Base-by-base conservation (phyloP, 2,113 vertebrate genomes). In the Bucco capensis region DNA sequence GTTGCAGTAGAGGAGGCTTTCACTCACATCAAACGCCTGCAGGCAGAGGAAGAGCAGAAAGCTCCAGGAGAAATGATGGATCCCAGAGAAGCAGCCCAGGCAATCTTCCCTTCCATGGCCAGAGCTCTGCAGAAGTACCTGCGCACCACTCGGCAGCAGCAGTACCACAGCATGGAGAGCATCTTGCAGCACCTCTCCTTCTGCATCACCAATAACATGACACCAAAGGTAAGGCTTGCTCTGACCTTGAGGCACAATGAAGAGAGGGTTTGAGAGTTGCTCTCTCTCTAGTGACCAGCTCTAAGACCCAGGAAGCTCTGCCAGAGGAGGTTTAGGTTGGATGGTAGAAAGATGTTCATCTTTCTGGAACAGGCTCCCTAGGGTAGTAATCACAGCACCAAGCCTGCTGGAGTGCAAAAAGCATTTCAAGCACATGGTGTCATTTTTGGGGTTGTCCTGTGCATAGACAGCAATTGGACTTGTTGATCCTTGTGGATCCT, bases 151-250 rank as follows among this genome's bases (percentile, higher is more conserved):
- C 98, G 98, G 82, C 99, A 99, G 97, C 99, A 99, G 57, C 98
- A 99, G 96, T 99, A 98, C 95, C 99, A 99, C 97, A 99, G 98
- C 97, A 99, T 99, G 99, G 99, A 99, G 97, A 99, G 98, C 96
- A 99, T 99, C 96, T 98, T 99, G 97, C 98, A 99, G 92, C 99
- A 99, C 88, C 97, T 99, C 97, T 98, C 99, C 89, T 99, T 99
- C 98, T 99, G 99, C 97, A 98, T 99, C 97, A 98, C 98, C 94
- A 98, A 99, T 97, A 98, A 98, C 98, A 99, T 99, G 99, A 99
- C 99, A 22, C 99, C 99, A 53, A 99, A 99, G 98, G 99, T 99
- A 91, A 58, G 1, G 4, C 11, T 24, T 60, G 69, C 60, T 31
- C 61, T 30, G 50, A 6, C 0, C 0, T 10, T 37, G n/a, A n/a